Percentiles rank a stretch among this genome's conserved stretches.
Evolutionary conservation across 2,113 vertebrate species (phyloP).

Genomic region (Brienomyrus brachyistius): DNA sequence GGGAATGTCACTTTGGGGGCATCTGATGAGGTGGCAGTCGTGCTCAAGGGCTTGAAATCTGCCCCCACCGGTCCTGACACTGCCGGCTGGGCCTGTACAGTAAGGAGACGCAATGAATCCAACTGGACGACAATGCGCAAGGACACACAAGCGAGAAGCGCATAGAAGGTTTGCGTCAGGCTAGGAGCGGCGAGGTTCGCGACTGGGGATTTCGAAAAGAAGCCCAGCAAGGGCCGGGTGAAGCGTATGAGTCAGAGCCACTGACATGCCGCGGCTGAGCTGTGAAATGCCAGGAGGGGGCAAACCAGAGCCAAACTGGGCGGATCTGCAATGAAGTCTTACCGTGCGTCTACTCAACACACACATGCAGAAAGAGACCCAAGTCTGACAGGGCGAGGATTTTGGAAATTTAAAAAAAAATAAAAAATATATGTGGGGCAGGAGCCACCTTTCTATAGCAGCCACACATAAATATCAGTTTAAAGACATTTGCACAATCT

Average conservation of each 20-base stretch:
- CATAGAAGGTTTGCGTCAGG: not conserved
- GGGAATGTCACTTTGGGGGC: conserved; percentile 95
- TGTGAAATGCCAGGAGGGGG: not conserved
- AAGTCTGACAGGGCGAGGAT: not conserved
- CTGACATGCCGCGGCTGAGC: not conserved
- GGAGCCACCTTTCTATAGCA: not conserved
- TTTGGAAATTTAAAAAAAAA: not conserved
- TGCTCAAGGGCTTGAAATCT: conserved; percentile 80
- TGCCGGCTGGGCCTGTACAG: conserved; percentile 79
- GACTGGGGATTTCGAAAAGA: not conserved
- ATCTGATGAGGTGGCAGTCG: conserved; percentile 72
- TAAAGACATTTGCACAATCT: not conserved
- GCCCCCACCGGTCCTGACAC: conserved; percentile 78
- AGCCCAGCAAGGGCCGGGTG: not conserved
- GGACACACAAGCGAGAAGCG: not conserved
- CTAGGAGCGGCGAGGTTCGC: conserved; percentile 30
- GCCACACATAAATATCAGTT: not conserved
- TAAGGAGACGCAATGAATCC: conserved; percentile 26
- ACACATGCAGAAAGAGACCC: conserved; percentile 18
- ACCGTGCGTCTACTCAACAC: not conserved
- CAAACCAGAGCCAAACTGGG: not conserved
- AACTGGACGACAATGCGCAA: not conserved
- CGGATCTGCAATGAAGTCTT: not conserved
- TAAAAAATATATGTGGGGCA: not conserved
- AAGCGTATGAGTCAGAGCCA: conserved; percentile 4